A percentile compares a stretch with the other conserved stretches of the same genome.
Conservation (phyloP, 2,797 vertebrate species). For the Diplodus puntazzo region DNA sequence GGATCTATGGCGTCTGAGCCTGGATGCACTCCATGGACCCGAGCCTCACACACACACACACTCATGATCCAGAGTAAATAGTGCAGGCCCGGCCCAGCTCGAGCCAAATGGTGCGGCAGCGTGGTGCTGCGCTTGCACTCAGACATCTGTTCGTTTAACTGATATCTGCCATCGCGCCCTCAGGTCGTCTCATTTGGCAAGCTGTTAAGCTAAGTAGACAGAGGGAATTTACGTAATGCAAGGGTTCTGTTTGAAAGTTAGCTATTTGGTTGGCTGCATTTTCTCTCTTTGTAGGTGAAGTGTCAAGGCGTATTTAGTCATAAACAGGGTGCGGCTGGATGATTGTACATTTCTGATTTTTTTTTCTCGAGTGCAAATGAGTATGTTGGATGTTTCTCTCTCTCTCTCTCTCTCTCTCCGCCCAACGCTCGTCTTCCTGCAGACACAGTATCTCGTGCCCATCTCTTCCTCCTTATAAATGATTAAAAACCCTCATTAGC, state of each 20-base stretch:
- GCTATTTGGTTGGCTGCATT: slow-evolving; percentile 2
- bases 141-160: slow-evolving; percentile 72
- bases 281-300: slow-evolving; percentile 15
- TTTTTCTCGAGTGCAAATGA: slow-evolving; percentile 18
- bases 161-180: slow-evolving; percentile 52
- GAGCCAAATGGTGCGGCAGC: slow-evolving; percentile 52
- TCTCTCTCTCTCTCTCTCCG: slow-evolving; percentile 2
- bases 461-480: slow-evolving; percentile 71
- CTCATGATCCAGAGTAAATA: slow-evolving; percentile 70
- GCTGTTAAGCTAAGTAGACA: slow-evolving; percentile 19
- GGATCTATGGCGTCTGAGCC: slow-evolving; percentile 50
- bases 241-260: slow-evolving; percentile 17
- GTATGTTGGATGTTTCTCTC: slow-evolving; percentile 12
- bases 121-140: slow-evolving; percentile 39
- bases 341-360: slow-evolving; percentile 1
- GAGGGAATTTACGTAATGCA: slow-evolving; percentile 3
- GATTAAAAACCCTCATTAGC: slow-evolving; percentile 80
- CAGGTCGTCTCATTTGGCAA: slow-evolving; percentile 57
- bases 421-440: slow-evolving; percentile 41
- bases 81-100: slow-evolving; percentile 33
- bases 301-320: slow-evolving; percentile 15
- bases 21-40: slow-evolving; percentile 69
- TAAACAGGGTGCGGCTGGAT: slow-evolving; percentile 27
- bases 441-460: slow-evolving; percentile 41
- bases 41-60: slow-evolving; percentile 30